A percentile compares a stretch with the other conserved stretches of the same genome.
These are phyloP conservation scores for Strigamia crassipes DNA, from an alignment of 2,888 invertebrate genomes.

Conservation along the genomic window DNA sequence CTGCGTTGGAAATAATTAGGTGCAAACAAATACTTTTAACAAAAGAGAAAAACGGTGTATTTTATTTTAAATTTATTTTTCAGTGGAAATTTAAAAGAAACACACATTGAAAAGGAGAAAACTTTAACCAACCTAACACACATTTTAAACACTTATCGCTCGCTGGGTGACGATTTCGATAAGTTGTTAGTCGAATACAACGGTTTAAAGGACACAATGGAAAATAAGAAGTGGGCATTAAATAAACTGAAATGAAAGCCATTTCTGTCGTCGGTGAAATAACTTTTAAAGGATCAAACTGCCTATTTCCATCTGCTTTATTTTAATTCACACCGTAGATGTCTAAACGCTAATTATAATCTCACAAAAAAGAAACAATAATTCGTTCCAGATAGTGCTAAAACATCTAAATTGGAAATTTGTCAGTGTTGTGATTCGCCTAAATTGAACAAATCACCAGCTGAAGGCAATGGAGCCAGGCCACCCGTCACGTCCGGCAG, in stretches of 20 bases:
- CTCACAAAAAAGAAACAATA: conserved; percentile 5
- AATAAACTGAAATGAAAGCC: not conserved
- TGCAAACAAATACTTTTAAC: not conserved
- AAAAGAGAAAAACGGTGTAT: not conserved
- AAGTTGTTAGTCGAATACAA: not conserved
- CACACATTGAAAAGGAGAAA: not conserved
- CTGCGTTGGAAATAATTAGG: not conserved
- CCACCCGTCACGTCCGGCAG: conserved; percentile 91
- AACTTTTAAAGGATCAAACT: not conserved
- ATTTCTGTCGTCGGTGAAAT: not conserved
- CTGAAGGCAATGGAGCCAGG: conserved; percentile 89
- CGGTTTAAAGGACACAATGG: conserved; percentile 7
- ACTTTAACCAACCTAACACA: not conserved
- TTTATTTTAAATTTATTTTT: conserved; percentile 14
- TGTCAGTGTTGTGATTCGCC: conserved; percentile 45
- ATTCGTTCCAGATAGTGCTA: not conserved
- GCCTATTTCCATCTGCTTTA: not conserved
- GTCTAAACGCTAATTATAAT: not conserved
- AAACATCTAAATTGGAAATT: not conserved
- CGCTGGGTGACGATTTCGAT: not conserved
- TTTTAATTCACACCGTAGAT: not conserved
- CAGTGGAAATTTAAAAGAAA: conserved; percentile 8
- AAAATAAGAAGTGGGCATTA: conserved; percentile 35
- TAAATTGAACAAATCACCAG: conserved; percentile 88
- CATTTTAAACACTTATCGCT: not conserved